Percentiles rank a stretch among this genome's conserved stretches.
Conservation (phyloP, 2,888 invertebrate species). For the Ernsta delagoae region DNA sequence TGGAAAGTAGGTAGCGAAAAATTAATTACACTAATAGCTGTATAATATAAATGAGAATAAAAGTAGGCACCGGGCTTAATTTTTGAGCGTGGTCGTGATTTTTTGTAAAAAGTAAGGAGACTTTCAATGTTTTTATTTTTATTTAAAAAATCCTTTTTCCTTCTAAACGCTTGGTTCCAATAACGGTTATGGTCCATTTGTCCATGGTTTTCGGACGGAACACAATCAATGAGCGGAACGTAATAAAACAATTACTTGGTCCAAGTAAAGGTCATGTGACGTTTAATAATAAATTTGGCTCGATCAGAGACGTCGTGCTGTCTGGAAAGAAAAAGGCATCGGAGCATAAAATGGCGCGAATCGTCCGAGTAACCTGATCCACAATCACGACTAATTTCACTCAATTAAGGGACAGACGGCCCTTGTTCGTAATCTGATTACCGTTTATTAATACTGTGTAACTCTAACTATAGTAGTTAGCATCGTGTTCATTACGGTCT, state of each 20-base stretch:
- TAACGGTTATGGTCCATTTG: too few species aligned
- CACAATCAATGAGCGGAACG: background rate
- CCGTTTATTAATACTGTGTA: constrained; percentile 49
- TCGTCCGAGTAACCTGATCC: constrained; percentile 63
- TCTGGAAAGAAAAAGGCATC: constrained; percentile 40
- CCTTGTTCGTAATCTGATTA: constrained; percentile 55
- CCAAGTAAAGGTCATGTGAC: background rate
- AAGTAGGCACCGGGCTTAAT: background rate
- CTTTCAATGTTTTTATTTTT: too few species aligned
- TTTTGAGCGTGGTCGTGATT: background rate
- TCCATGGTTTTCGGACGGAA: background rate
- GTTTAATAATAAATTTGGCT: background rate
- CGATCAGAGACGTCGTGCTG: constrained; percentile 39
- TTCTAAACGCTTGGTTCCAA: background rate
- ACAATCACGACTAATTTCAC: constrained; percentile 71
- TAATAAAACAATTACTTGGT: background rate
- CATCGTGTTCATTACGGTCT: background rate
- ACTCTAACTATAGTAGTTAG: background rate
- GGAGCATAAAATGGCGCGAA: constrained; percentile 51
- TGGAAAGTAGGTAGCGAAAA: constrained; percentile 9
- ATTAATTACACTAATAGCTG: constrained; percentile 15
- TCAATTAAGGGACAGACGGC: constrained; percentile 60
- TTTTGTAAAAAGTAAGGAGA: too few species aligned
- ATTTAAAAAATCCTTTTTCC: too few species aligned
- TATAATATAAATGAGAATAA: background rate